These are phyloP conservation scores for Caenorhabditis sulstoni DNA, from an alignment of 2,888 invertebrate genomes.

Conservation along the genomic window DNA sequence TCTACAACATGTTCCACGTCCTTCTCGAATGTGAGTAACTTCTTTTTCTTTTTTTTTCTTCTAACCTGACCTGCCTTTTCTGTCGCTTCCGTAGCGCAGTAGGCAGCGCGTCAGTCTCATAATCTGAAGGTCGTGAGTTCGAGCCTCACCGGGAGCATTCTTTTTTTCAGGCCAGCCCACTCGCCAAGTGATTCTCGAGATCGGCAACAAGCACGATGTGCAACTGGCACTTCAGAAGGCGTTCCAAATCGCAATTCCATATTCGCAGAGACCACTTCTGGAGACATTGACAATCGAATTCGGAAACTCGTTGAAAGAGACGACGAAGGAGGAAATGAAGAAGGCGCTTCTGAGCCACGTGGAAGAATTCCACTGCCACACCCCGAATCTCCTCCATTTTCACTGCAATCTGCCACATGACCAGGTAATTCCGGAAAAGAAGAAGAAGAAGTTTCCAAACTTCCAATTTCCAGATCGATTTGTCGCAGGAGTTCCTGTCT, in stretches of 20 bases:
- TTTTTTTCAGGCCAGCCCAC: constrained; percentile 13
- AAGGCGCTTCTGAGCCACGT: constrained; percentile 33
- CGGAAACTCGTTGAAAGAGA: constrained; percentile 28
- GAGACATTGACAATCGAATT: constrained; percentile 47
- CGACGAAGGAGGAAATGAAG: constrained; percentile 37
- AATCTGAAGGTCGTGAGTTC: constrained; percentile 96
- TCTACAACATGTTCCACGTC: constrained; percentile 38
- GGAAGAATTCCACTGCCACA: constrained; percentile 36
- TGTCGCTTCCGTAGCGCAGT: constrained; percentile 69
- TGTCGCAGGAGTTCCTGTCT: constrained; percentile 33
- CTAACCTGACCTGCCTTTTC: no score
- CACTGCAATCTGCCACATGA: constrained; percentile 50
- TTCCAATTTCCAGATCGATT: constrained; percentile 40
- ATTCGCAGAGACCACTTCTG: constrained; percentile 16
- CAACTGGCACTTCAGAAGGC: constrained; percentile 52
- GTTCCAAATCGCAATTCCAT: constrained; percentile 42
- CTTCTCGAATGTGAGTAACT: constrained; percentile 36
- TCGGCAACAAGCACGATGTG: constrained; percentile 37
- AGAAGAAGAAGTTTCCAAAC: no score
- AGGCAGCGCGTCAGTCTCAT: constrained; percentile 87
- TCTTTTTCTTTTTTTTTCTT: neutral
- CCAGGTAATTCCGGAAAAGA: constrained; percentile 15
- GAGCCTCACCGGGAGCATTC: constrained; percentile 86
- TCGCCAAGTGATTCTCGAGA: constrained; percentile 21
- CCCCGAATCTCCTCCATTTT: constrained; percentile 54